Percentiles rank a stretch among this genome's conserved stretches.
These are phyloP conservation scores for Sinodicranocentrus sp. DNA, from an alignment of 2,888 invertebrate genomes.

Conservation along the genomic window DNA sequence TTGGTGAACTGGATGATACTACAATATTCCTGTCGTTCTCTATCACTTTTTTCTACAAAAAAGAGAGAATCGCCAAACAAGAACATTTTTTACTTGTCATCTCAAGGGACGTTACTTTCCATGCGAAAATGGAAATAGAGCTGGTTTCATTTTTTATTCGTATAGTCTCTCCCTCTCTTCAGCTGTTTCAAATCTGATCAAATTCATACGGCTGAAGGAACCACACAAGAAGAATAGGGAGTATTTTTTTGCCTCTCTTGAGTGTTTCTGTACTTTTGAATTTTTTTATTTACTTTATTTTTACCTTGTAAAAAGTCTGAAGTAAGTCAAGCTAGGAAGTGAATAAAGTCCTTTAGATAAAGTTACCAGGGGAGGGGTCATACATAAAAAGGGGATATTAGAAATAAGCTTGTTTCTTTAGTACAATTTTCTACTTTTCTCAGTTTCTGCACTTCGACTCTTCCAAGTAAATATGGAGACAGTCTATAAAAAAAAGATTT, in stretches of 20 bases:
- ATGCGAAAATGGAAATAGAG: background rate
- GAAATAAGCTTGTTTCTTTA: too few species aligned
- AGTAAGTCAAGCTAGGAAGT: background rate
- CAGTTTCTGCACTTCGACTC: too few species aligned
- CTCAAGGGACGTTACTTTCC: background rate
- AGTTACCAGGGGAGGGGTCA: background rate
- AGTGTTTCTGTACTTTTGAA: background rate
- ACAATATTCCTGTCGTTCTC: too few species aligned
- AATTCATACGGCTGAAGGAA: background rate
- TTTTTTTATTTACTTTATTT: background rate
- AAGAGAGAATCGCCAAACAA: too few species aligned
- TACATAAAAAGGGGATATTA: background rate
- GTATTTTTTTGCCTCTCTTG: background rate
- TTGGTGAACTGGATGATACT: conserved; percentile 9
- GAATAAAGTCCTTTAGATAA: background rate
- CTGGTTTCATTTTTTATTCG: background rate
- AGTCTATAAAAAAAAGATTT: background rate
- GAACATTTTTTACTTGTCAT: too few species aligned
- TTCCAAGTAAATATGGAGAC: too few species aligned
- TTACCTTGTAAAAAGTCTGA: background rate
- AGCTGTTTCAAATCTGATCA: conserved; percentile 17
- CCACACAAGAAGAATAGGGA: background rate
- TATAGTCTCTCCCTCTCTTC: background rate
- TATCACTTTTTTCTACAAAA: too few species aligned
- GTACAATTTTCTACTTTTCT: too few species aligned